Conservation (phyloP, 2,797 vertebrate genomes). For the Somateria mollissima region DNA sequence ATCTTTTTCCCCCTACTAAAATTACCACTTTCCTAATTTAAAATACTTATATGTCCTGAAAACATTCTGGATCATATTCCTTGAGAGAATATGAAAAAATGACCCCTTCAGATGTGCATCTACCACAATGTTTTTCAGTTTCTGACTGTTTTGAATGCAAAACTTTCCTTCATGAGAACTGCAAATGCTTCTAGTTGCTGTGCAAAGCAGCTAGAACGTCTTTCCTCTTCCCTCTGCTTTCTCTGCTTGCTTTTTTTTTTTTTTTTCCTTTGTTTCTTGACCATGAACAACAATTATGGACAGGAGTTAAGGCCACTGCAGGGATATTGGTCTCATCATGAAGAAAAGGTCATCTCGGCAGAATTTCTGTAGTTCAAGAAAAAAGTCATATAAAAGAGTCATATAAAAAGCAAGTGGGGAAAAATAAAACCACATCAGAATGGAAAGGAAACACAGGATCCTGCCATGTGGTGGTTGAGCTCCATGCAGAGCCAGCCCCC, state of each 20-base stretch:
- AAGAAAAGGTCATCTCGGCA: not conserved
- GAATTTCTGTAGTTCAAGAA: not conserved
- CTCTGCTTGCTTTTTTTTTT: not conserved
- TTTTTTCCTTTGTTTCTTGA: not conserved
- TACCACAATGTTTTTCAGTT: not conserved
- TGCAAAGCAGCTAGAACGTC: not conserved
- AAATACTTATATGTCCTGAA: not conserved
- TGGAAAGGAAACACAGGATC: not conserved
- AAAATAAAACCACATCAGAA: not conserved
- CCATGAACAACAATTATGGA: not conserved
- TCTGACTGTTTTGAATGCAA: not conserved
- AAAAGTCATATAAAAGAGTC: not conserved
- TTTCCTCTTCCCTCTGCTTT: not conserved
- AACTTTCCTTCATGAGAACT: not conserved
- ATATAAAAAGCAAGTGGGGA: not conserved
- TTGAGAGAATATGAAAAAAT: not conserved
- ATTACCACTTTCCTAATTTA: not conserved
- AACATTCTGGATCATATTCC: not conserved
- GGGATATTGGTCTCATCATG: not conserved
- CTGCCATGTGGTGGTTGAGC: not conserved
- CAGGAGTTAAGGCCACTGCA: not conserved
- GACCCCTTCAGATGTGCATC: not conserved
- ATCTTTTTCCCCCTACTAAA: not conserved
- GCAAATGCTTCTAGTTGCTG: not conserved
- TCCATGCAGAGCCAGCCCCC: not conserved